Percentiles rank a stretch among this genome's conserved stretches.
Evolutionary conservation across 23 tunicate genomes (phyloP).

Genomic region (Botrylloides violaceus): DNA sequence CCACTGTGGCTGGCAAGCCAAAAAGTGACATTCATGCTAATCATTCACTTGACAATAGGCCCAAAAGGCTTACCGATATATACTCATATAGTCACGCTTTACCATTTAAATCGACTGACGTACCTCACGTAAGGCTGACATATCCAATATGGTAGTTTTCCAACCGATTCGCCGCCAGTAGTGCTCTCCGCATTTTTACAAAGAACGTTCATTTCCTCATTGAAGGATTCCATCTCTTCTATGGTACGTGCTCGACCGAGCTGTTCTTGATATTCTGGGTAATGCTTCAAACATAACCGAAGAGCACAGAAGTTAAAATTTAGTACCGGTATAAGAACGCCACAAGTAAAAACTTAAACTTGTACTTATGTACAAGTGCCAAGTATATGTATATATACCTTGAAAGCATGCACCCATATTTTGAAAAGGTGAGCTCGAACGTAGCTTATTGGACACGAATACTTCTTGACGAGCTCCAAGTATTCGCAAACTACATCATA

Average conservation of each 20-base stretch:
- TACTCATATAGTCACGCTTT: too few relatives aligned
- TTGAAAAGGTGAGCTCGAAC: slow-evolving; percentile 69
- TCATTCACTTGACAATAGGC: too few relatives aligned
- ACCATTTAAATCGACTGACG: too few relatives aligned
- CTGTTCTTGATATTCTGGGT: slow-evolving; percentile 21
- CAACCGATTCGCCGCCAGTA: not conserved
- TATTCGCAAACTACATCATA: slow-evolving; percentile 64
- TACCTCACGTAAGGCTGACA: slow-evolving; percentile 88
- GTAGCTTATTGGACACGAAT: slow-evolving; percentile 40
- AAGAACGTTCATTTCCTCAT: slow-evolving; percentile 20
- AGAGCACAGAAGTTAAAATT: too few relatives aligned
- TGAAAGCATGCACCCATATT: slow-evolving; percentile 42
- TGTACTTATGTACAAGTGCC: too few relatives aligned
- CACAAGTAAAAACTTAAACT: too few relatives aligned
- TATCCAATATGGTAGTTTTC: slow-evolving; percentile 48
- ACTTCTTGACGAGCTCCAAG: slow-evolving; percentile 31
- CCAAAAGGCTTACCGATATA: too few relatives aligned
- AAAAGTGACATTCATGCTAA: too few relatives aligned
- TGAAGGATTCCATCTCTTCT: slow-evolving; percentile 15
- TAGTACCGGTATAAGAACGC: too few relatives aligned
- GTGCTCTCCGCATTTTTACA: not conserved
- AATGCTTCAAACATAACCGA: slow-evolving; percentile 19
- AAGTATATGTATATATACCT: too few relatives aligned
- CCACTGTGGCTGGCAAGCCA: too few relatives aligned
- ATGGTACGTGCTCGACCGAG: slow-evolving; percentile 38